These are phyloP conservation scores for Acyrthosiphon pisum DNA, from an alignment of 1,140 invertebrate species.

Conservation along the genomic window DNA sequence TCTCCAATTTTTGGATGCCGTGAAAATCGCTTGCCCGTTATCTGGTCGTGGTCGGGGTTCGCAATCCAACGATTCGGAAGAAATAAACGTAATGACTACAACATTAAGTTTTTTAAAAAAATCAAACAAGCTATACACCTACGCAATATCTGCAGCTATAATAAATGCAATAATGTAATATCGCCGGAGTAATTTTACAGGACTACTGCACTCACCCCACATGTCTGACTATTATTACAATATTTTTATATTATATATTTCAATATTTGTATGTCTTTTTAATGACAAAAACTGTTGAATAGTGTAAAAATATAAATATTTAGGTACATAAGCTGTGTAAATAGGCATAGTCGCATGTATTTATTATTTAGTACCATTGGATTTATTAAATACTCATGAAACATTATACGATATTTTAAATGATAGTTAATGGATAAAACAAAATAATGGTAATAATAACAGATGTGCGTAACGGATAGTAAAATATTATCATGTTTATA, in stretches of 20 bases:
- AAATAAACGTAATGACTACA: neutral
- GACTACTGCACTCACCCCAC: neutral
- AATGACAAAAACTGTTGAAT: neutral
- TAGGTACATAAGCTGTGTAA: neutral
- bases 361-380: neutral
- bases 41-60: conserved; percentile 14
- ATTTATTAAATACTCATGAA: neutral
- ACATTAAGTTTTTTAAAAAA: neutral
- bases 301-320: neutral
- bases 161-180: neutral
- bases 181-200: neutral
- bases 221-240: neutral
- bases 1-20: conserved; percentile 39
- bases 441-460: no score
- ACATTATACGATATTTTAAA: neutral
- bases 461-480: neutral
- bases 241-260: neutral
- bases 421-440: neutral
- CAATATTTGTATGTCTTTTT: neutral
- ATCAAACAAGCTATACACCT: neutral
- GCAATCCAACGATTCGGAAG: neutral
- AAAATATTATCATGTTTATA: neutral
- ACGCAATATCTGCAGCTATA: neutral
- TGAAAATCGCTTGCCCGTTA: conserved; percentile 1
- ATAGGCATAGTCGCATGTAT: neutral